Base-by-base conservation (phyloP, 2,888 invertebrate genomes). In the Sipha maydis region DNA sequence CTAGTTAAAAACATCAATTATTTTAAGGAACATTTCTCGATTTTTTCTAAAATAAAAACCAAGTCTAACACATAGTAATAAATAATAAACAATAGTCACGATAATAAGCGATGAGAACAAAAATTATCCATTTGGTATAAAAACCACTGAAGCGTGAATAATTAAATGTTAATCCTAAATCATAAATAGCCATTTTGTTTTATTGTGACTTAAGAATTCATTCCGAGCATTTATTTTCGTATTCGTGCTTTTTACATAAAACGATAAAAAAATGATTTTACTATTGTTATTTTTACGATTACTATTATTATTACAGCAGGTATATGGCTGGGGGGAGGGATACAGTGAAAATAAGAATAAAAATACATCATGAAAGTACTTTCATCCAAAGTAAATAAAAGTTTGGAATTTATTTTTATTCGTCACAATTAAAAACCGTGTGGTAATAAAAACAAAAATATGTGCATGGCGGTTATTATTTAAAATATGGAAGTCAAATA, bases 341-440 rank as follows among this genome's bases (percentile, higher is more conserved):
- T 34, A 34, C 25, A 17, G 5, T 54, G 14, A 79, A 25, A 56
- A 9, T 56, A 7, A 61, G 54, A 71, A 48, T 4, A 71, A 83
- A 82, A 80, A 69, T 41, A n/a, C 14, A 17, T 71, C 31, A 28
- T 25, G 14, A 69, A 31, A 31, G 1, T 17, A 34, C 41, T 71
- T 54, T 48, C 7, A 71, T 71, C 14, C 25, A 83, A 71, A 71
- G 31, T 54, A 71, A 71, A 83, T 71, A 83, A 83, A 83, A 83
- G 25, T 71, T 83, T 71, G 48, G 71, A 34, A 54, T 31, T 48
- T 71, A 28, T 54, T 25, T 48, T 69, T 17, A 54, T 71, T 54
- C 54, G 19, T 28, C 48, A 77, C 77, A 54, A 77, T 77, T 77
- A 54, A 77, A 54, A 77, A 77, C 54, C 28, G 77, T 28, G 54